A percentile compares a stretch with the other conserved stretches of the same genome.
Evolutionary conservation across 2,888 invertebrate species (phyloP).

Genomic region (Sycophila texana): DNA sequence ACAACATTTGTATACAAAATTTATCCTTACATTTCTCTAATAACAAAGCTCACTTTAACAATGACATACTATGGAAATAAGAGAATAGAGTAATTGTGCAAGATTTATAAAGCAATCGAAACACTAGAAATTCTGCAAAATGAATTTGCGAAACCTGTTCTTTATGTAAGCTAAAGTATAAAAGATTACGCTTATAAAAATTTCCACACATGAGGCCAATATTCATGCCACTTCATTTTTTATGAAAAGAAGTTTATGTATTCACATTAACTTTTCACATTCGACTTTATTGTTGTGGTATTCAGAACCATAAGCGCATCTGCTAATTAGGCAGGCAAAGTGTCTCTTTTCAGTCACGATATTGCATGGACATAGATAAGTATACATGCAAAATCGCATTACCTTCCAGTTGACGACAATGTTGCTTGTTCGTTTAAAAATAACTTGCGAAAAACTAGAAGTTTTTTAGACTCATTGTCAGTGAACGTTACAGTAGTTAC

Average conservation of each 20-base stretch:
- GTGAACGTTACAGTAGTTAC: background rate
- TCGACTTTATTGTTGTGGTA: background rate
- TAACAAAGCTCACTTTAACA: no score
- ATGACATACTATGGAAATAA: no score
- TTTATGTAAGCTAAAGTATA: constrained; percentile 26
- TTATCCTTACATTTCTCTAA: no score
- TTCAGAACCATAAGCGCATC: background rate
- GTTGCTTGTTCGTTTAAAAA: constrained; percentile 31
- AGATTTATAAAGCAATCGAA: background rate
- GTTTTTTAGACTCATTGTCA: background rate
- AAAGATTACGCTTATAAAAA: constrained; percentile 1
- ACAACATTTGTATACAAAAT: no score
- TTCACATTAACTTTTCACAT: no score
- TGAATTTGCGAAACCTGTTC: constrained; percentile 16
- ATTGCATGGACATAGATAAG: background rate
- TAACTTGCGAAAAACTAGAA: background rate
- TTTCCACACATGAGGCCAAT: background rate
- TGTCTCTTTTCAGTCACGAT: background rate
- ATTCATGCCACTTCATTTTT: no score
- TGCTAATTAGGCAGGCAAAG: background rate
- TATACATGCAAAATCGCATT: background rate
- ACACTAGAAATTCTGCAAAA: background rate
- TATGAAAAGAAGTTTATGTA: no score
- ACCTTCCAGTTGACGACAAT: constrained; percentile 8
- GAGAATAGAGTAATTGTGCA: no score